Evolutionary conservation across 2,888 invertebrate genomes (phyloP).

Genomic region (Lypha dubia): DNA sequence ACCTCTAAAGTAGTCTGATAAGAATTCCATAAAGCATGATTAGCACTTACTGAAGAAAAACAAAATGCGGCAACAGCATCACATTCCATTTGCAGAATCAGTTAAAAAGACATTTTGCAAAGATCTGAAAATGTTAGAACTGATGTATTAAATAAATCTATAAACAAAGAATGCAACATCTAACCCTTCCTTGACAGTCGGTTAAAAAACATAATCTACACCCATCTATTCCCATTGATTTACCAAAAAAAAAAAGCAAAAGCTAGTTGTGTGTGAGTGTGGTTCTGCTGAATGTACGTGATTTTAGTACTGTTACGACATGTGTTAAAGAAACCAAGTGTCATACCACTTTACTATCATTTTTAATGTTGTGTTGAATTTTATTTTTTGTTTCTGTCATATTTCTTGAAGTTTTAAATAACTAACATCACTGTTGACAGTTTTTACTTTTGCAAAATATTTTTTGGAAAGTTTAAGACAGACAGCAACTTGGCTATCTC

Average conservation of each 20-base stretch:
- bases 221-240: background rate
- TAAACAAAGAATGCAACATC: too few relatives aligned
- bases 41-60: too few relatives aligned
- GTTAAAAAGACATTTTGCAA: too few relatives aligned
- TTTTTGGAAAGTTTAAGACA: background rate
- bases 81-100: too few relatives aligned
- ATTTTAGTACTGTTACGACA: background rate
- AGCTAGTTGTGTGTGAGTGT: background rate
- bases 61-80: too few relatives aligned
- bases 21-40: too few relatives aligned
- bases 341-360: background rate
- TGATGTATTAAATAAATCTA: too few relatives aligned
- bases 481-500: too few relatives aligned
- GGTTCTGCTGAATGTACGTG: background rate
- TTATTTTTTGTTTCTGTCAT: background rate
- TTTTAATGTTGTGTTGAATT: background rate
- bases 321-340: background rate
- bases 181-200: too few relatives aligned
- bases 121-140: too few relatives aligned
- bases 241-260: background rate
- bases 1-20: too few relatives aligned
- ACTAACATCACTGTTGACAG: conserved; percentile 6
- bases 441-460: background rate
- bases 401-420: background rate
- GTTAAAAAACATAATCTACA: too few relatives aligned